Evolutionary conservation across 2,888 invertebrate species (phyloP).

Genomic region (Andrena fulva): DNA sequence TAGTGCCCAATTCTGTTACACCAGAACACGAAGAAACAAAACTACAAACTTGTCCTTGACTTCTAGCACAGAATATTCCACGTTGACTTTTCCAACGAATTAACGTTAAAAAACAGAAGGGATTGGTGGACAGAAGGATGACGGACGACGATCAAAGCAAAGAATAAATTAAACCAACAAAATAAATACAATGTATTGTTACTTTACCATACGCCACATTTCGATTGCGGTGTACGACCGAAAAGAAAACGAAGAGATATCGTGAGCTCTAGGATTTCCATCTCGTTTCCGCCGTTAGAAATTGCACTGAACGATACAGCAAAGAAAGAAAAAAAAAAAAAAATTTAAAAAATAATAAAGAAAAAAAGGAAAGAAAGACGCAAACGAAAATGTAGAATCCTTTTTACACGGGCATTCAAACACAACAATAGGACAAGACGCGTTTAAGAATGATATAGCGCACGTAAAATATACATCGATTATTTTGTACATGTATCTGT

Average conservation of each 20-base stretch:
- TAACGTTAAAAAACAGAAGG: neutral
- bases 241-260: constrained; percentile 62
- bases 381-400: constrained; percentile 30
- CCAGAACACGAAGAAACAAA: neutral
- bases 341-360: constrained; percentile 18
- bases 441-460: constrained; percentile 60
- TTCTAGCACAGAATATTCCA: neutral
- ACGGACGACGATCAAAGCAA: constrained; percentile 62
- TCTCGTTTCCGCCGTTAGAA: constrained; percentile 22
- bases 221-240: constrained; percentile 65
- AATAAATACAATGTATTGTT: constrained; percentile 80
- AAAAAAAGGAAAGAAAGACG: constrained; percentile 14
- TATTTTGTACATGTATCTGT: constrained; percentile 40
- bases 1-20: neutral
- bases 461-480: constrained; percentile 62
- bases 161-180: constrained; percentile 78
- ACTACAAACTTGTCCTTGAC: neutral
- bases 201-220: constrained; percentile 76
- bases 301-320: constrained; percentile 32
- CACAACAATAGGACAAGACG: constrained; percentile 50
- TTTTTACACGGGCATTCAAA: constrained; percentile 44
- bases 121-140: constrained; percentile 14
- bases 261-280: constrained; percentile 27
- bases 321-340: constrained; percentile 12
- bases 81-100: neutral